Conservation (phyloP, 1,140 invertebrate genomes). For the Trichonephila inaurata region DNA sequence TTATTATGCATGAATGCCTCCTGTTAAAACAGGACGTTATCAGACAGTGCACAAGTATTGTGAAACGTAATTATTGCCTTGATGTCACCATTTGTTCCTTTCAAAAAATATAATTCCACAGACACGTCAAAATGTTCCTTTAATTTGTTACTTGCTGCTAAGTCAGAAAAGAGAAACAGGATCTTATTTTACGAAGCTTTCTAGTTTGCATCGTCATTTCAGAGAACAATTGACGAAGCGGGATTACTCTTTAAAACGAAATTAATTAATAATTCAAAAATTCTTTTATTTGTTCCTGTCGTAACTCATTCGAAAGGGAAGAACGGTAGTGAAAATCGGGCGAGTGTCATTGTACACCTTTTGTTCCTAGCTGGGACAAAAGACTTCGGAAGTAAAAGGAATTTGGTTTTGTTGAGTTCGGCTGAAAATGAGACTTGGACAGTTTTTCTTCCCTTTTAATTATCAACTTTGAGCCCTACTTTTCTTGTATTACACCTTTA, state of each 20-base stretch:
- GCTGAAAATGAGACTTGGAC: slow-evolving; percentile 33
- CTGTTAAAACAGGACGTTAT: background rate
- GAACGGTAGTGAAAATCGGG: background rate
- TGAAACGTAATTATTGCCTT: slow-evolving; percentile 32
- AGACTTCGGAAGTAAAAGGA: slow-evolving; percentile 33
- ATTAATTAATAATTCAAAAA: slow-evolving; percentile 66
- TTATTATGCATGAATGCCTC: background rate
- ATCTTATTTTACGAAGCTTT: background rate
- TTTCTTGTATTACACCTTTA: background rate
- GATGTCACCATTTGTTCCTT: slow-evolving; percentile 39
- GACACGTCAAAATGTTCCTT: slow-evolving; percentile 24
- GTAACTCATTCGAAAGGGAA: background rate
- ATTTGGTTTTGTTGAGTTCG: slow-evolving; percentile 1
- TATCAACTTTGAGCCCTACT: background rate
- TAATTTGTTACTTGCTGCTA: slow-evolving; percentile 18
- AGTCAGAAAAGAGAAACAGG: slow-evolving; percentile 9
- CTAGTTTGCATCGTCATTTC: background rate
- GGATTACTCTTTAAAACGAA: slow-evolving; percentile 56
- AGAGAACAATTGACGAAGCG: slow-evolving; percentile 42
- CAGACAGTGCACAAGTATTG: background rate
- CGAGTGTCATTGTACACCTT: background rate
- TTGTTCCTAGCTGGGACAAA: slow-evolving; percentile 24
- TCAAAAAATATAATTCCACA: slow-evolving; percentile 31
- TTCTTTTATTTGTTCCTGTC: slow-evolving; percentile 44
- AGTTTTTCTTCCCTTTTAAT: slow-evolving; percentile 20